A percentile compares a stretch with the other conserved stretches of the same genome.
Evolutionary conservation across 2,113 vertebrate species (phyloP).

Genomic region (Pteropus alecto): DNA sequence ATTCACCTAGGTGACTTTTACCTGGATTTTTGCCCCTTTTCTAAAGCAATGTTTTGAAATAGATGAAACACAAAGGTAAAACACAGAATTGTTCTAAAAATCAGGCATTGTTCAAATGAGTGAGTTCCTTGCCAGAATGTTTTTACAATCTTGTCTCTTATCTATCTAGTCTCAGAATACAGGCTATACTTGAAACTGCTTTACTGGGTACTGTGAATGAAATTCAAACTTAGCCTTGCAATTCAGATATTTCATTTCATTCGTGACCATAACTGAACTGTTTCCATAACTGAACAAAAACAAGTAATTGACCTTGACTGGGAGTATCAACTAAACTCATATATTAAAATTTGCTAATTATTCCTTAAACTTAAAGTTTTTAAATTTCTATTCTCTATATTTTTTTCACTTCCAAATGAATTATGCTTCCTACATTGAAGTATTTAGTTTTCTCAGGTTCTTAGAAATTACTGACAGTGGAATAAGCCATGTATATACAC

Average conservation of each 20-base stretch:
- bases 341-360: constrained; percentile 17
- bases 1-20: neutral
- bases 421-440: neutral
- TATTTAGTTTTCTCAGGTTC: neutral
- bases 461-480: neutral
- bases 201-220: neutral
- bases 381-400: neutral
- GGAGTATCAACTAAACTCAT: neutral
- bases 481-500: neutral
- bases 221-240: neutral
- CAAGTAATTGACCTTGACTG: neutral
- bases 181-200: neutral
- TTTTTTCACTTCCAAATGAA: neutral
- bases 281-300: neutral
- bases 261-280: neutral
- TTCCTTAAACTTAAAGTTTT: constrained; percentile 30
- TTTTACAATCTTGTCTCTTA: neutral
- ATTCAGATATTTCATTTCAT: neutral
- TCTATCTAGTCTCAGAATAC: neutral
- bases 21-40: neutral
- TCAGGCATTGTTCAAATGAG: neutral
- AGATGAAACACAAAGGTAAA: neutral
- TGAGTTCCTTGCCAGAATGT: constrained; percentile 33
- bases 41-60: constrained; percentile 27
- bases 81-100: neutral